These are phyloP conservation scores for Tenodera sinensis DNA, from an alignment of 2,888 invertebrate genomes.

Conservation along the genomic window DNA sequence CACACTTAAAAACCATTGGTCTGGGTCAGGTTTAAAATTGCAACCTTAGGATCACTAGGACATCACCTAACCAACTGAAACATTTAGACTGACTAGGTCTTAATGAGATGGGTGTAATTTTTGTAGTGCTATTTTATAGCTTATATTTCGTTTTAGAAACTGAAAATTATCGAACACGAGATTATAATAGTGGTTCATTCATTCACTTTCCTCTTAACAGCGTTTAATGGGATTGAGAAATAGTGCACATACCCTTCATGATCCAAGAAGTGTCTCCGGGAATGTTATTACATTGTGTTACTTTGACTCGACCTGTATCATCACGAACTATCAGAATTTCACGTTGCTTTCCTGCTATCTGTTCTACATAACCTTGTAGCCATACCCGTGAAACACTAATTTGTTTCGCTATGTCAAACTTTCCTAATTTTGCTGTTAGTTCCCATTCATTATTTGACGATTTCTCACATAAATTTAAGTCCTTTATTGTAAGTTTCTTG, in stretches of 20 bases:
- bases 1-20: too few species aligned
- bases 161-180: too few species aligned
- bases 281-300: conserved; percentile 26
- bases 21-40: too few species aligned
- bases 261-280: conserved; percentile 24
- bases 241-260: conserved; percentile 12
- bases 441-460: background rate
- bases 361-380: conserved; percentile 32
- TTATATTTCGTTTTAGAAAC: background rate
- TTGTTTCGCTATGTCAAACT: background rate
- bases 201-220: background rate
- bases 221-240: background rate
- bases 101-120: too few species aligned
- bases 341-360: conserved; percentile 26
- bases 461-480: background rate
- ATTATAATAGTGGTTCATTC: too few species aligned
- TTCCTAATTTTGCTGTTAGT: background rate
- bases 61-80: too few species aligned
- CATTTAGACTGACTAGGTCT: too few species aligned
- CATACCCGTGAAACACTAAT: conserved; percentile 10
- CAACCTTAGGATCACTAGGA: too few species aligned
- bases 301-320: conserved; percentile 26
- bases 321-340: conserved; percentile 33
- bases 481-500: conserved; percentile 7
- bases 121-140: background rate